Conservation (phyloP, 2,113 vertebrate genomes). For the Ailuropoda melanoleuca region DNA sequence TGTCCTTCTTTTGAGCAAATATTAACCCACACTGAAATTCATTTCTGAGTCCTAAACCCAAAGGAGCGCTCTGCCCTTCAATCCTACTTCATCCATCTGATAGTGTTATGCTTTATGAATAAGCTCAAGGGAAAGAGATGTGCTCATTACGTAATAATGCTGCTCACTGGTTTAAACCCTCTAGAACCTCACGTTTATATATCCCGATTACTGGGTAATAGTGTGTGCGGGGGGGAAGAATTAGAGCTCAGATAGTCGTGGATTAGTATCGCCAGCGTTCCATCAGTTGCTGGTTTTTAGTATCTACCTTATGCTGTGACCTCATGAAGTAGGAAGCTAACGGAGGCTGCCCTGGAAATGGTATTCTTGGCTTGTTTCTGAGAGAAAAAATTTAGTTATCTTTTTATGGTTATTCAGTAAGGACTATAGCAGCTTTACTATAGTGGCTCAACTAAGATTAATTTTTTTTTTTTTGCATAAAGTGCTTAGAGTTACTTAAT, state of each 20-base stretch:
- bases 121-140: not conserved
- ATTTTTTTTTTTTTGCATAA: not conserved
- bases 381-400: not conserved
- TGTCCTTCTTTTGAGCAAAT: not conserved
- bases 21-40: not conserved
- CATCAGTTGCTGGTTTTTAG: not conserved
- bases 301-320: not conserved
- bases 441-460: not conserved
- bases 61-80: not conserved
- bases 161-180: not conserved
- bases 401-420: not conserved
- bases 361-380: not conserved
- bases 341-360: not conserved
- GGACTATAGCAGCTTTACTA: not conserved
- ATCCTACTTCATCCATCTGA: not conserved
- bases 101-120: not conserved
- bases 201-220: not conserved
- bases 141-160: not conserved
- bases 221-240: not conserved
- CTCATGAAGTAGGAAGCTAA: not conserved
- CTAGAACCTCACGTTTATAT: not conserved
- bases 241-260: not conserved
- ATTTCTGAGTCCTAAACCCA: not conserved
- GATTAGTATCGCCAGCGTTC: not conserved
- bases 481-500: not conserved